Percentiles rank a stretch among this genome's conserved stretches.
phyloP scores from a whole-genome alignment of 2,888 invertebrate species.

The Eupithecia centaureata region DNA sequence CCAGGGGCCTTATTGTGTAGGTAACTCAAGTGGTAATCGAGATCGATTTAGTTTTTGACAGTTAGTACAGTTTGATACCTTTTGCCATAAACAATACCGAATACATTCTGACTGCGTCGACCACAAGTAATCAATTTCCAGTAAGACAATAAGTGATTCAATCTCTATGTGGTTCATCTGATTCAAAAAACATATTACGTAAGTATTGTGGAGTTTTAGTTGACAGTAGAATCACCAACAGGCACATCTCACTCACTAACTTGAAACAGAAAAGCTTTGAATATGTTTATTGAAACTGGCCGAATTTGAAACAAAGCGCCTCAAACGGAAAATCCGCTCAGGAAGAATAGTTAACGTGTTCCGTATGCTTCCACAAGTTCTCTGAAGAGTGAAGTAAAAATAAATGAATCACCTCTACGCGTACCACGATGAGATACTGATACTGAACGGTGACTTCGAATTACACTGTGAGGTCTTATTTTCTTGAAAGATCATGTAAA shows the following conservation, averaged over 20 bases:
- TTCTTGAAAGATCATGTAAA: no score
- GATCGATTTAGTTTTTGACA: no score
- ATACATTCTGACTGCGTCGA: no score
- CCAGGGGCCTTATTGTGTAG: no score
- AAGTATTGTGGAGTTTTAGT: background rate
- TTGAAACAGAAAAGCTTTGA: slow-evolving; percentile 54
- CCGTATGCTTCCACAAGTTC: slow-evolving; percentile 48
- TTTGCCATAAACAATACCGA: no score
- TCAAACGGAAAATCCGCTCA: slow-evolving; percentile 54
- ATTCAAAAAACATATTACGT: background rate
- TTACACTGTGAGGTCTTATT: no score
- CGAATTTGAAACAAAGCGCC: slow-evolving; percentile 59
- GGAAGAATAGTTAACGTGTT: slow-evolving; percentile 58
- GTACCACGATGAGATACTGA: no score
- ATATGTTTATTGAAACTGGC: slow-evolving; percentile 69
- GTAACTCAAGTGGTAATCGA: no score
- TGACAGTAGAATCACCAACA: slow-evolving; percentile 46
- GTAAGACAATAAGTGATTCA: no score
- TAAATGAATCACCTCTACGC: slow-evolving; percentile 23
- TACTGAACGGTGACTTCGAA: no score
- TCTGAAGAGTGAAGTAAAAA: slow-evolving; percentile 34
- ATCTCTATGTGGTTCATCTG: background rate
- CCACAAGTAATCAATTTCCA: no score
- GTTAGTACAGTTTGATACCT: no score
- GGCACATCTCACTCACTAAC: slow-evolving; percentile 67